These are phyloP conservation scores for Chaitophorus viminalis DNA, from an alignment of 2,888 invertebrate genomes.

Conservation along the genomic window DNA sequence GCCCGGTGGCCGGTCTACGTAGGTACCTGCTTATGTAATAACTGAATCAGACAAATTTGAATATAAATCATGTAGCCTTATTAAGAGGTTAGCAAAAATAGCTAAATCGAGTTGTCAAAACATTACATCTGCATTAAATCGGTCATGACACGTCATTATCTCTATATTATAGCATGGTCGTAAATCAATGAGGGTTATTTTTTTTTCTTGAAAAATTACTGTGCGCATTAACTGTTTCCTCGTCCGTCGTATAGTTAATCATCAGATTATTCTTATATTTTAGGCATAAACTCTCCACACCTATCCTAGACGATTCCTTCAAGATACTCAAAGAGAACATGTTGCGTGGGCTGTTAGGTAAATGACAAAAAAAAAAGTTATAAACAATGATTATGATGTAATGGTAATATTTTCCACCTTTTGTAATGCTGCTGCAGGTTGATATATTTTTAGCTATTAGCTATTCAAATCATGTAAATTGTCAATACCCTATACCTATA, in stretches of 20 bases:
- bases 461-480: no score
- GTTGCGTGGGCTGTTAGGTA: no score
- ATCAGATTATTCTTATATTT: background rate
- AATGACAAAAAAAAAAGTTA: no score
- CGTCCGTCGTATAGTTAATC: background rate
- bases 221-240: background rate
- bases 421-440: no score
- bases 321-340: no score
- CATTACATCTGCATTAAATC: background rate
- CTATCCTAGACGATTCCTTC: no score
- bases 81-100: background rate
- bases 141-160: background rate
- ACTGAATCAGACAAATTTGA: background rate
- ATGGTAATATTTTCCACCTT: no score
- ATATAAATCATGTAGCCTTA: background rate
- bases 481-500: no score
- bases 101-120: background rate
- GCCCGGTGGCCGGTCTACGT: background rate
- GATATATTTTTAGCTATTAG: no score
- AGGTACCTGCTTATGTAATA: background rate
- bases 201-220: background rate
- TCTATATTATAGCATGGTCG: background rate
- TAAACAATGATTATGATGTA: no score
- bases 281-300: background rate
- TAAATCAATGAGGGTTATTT: background rate